Base-by-base conservation (phyloP, 1,140 invertebrate species). In the Galleria mellonella region DNA sequence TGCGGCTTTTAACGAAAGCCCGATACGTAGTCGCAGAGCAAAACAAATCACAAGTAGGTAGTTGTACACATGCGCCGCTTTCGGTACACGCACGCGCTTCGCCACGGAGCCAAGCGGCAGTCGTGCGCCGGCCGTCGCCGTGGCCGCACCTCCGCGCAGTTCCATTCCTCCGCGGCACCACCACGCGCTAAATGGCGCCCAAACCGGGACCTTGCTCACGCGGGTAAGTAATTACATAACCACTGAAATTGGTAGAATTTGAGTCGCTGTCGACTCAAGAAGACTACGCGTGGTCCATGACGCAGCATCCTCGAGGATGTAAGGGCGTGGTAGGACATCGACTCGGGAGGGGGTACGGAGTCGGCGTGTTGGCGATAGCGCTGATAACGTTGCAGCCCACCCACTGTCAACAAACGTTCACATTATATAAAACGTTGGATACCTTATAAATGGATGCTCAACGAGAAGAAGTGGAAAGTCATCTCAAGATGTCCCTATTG, bases 111-210 rank as follows among this genome's bases (percentile, higher is more conserved):
- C n/a, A n/a, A n/a, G 60, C 70, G 66, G 68, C 62, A 83, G 75
- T 83, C 69, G 76, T 66, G 67, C 71, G 74, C 63, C 58, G 65
- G 42, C 64, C 69, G 62, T 60, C 51, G 64, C 59, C 62, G 72
- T 63, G 64, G 43, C 32, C 54, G 56, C 35, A 60, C 44, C 39
- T 35, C 51, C 51, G 36, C 51, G 53, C 49, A 35, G 13, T 32
- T 35, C 35, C 10, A 15, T 13, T 29, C n/a, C 32, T 17, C 9
- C 50, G 62, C 62, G 64, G 45, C 49, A 15, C 33, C 55, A 68
- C 49, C 70, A 73, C 72, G 74, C 70, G 69, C 66, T 68, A 69
- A 76, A 83, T 83, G 79, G 74, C 74, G 76, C 76, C 70, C 67
- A 76, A 69, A 77, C 52, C 53, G 63, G 76, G 64, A 68, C 66